These are phyloP conservation scores for Anthophora plumipes DNA, from an alignment of 2,888 invertebrate species.

Conservation along the genomic window DNA sequence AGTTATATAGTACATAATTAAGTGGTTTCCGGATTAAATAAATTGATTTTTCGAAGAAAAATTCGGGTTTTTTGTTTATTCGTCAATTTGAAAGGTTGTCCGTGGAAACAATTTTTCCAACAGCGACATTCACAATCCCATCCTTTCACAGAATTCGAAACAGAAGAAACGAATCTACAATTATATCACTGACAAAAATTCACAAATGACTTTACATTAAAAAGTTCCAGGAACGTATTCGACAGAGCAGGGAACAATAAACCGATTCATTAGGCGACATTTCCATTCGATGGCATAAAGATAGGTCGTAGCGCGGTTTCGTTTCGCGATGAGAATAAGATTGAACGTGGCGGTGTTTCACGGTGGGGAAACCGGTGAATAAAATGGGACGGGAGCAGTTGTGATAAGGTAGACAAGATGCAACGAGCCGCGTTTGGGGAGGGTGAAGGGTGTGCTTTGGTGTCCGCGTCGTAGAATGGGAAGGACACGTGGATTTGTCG, in stretches of 20 bases:
- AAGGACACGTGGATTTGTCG: slow-evolving; percentile 57
- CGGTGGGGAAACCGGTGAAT: slow-evolving; percentile 31
- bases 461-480: slow-evolving; percentile 18
- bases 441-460: slow-evolving; percentile 28
- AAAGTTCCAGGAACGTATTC: too few relatives aligned
- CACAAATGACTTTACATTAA: too few relatives aligned
- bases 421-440: slow-evolving; percentile 52
- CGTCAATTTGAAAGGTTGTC: too few relatives aligned
- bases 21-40: too few relatives aligned
- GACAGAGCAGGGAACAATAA: background rate
- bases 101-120: too few relatives aligned
- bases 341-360: slow-evolving; percentile 29
- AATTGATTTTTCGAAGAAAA: too few relatives aligned
- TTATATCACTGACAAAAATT: too few relatives aligned
- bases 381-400: slow-evolving; percentile 14
- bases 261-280: slow-evolving; percentile 21
- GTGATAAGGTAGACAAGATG: slow-evolving; percentile 54
- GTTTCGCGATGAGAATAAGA: slow-evolving; percentile 21
- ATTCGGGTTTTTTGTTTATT: too few relatives aligned
- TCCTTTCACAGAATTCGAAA: too few relatives aligned
- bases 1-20: too few relatives aligned
- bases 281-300: slow-evolving; percentile 5
- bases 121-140: too few relatives aligned
- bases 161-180: too few relatives aligned
- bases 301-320: background rate